Evolutionary conservation across 2,888 invertebrate species (phyloP).

Genomic region (Diaprepes abbreviatus): DNA sequence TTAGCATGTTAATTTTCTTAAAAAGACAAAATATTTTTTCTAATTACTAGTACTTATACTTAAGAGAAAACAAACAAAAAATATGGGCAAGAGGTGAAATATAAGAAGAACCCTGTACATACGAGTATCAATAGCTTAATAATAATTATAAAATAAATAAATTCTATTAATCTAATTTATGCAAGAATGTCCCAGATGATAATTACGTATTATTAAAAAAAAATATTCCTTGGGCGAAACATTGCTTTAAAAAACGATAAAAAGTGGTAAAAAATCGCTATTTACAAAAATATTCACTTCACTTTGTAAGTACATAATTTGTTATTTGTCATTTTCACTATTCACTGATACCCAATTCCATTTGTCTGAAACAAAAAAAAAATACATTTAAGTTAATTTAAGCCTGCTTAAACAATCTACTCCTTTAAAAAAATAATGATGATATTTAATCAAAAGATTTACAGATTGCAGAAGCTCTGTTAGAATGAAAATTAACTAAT

Average conservation of each 20-base stretch:
- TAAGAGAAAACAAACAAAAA: too few relatives aligned
- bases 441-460: too few relatives aligned
- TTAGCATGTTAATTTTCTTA: too few relatives aligned
- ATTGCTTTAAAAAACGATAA: conserved; percentile 3
- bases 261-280: conserved; percentile 29
- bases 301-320: conserved; percentile 53
- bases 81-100: too few relatives aligned
- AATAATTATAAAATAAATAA: neutral
- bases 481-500: too few relatives aligned
- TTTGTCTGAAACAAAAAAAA: conserved; percentile 49
- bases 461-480: too few relatives aligned
- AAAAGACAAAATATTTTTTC: too few relatives aligned
- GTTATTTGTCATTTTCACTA: conserved; percentile 30
- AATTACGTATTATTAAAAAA: conserved; percentile 20
- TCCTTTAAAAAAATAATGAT: too few relatives aligned
- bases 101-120: too few relatives aligned
- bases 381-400: conserved; percentile 10
- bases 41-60: too few relatives aligned
- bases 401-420: too few relatives aligned
- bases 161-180: neutral
- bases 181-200: neutral
- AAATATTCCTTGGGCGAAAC: conserved; percentile 1
- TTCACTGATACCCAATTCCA: conserved; percentile 18
- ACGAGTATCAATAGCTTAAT: too few relatives aligned
- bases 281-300: conserved; percentile 52